Percentiles rank a stretch among this genome's conserved stretches.
These are phyloP conservation scores for Drosophila niveifrons DNA, from an alignment of 2,888 invertebrate genomes.

Conservation along the genomic window DNA sequence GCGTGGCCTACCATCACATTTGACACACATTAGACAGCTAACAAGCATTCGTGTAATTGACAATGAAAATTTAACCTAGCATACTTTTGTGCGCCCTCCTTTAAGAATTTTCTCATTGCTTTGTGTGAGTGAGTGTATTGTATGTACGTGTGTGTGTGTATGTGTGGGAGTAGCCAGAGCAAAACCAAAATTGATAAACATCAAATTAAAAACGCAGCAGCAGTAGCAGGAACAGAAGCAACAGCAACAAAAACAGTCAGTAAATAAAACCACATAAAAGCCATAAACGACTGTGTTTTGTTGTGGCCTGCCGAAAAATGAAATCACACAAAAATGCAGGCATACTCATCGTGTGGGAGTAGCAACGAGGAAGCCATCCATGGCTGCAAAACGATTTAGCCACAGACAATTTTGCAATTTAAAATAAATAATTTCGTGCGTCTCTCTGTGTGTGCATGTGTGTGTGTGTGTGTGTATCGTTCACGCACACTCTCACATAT, in stretches of 20 bases:
- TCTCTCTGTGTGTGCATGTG: conserved; percentile 8
- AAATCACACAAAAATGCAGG: conserved; percentile 46
- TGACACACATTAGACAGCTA: conserved; percentile 65
- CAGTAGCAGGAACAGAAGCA: conserved; percentile 37
- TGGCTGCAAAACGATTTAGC: conserved; percentile 71
- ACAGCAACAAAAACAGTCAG: conserved; percentile 43
- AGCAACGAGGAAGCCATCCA: conserved; percentile 6
- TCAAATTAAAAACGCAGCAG: conserved; percentile 70
- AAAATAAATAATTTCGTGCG: conserved; percentile 74
- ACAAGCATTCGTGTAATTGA: conserved; percentile 65
- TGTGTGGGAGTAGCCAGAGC: conserved; percentile 6
- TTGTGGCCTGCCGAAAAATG: conserved; percentile 49
- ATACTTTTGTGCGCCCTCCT: conserved; percentile 36
- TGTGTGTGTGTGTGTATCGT: background rate
- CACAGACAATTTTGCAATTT: conserved; percentile 80
- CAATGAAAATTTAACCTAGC: conserved; percentile 58
- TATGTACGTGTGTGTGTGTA: background rate
- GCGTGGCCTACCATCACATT: conserved; percentile 31
- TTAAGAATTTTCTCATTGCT: conserved; percentile 11
- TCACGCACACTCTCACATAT: conserved; percentile 11
- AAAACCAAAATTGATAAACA: conserved; percentile 64
- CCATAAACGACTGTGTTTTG: conserved; percentile 70
- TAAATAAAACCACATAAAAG: conserved; percentile 72
- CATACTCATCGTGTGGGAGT: conserved; percentile 9
- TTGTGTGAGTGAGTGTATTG: background rate